Percentiles rank a stretch among this genome's conserved stretches.
Evolutionary conservation across 2,888 invertebrate genomes (phyloP).

Genomic region (Chrysolina americana): DNA sequence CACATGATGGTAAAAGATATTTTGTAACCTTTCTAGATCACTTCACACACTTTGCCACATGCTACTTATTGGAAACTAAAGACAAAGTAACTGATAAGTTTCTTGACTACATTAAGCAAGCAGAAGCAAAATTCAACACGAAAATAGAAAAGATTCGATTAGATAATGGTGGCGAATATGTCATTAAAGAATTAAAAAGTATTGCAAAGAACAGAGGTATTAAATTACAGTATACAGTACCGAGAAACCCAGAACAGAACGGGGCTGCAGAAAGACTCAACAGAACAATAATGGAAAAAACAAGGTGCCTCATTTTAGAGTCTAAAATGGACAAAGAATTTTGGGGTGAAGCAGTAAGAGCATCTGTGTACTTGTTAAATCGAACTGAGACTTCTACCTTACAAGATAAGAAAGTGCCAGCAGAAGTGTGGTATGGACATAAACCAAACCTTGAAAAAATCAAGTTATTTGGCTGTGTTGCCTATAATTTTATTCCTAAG

Average conservation of each 20-base stretch:
- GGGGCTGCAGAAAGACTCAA: slow-evolving; percentile 25
- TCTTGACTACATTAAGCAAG: slow-evolving; percentile 30
- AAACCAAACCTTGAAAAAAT: slow-evolving; percentile 61
- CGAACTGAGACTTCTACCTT: slow-evolving; percentile 38
- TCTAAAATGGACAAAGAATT: slow-evolving; percentile 50
- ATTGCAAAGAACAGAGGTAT: slow-evolving; percentile 5
- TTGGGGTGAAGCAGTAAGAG: slow-evolving; percentile 54
- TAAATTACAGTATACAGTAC: slow-evolving; percentile 22
- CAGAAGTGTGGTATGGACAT: slow-evolving; percentile 57
- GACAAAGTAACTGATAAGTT: slow-evolving; percentile 35
- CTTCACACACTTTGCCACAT: slow-evolving; percentile 36
- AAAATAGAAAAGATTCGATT: slow-evolving; percentile 26
- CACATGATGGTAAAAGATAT: slow-evolving; percentile 40
- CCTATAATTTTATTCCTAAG: slow-evolving; percentile 59
- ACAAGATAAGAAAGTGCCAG: slow-evolving; percentile 55
- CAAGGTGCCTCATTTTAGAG: slow-evolving; percentile 24
- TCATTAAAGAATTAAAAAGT: slow-evolving; percentile 4
- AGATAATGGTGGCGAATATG: slow-evolving; percentile 38
- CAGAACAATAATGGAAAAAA: slow-evolving; percentile 23
- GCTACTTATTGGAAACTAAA: no score
- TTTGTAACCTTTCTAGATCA: slow-evolving; percentile 44
- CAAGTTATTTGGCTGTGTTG: slow-evolving; percentile 58
- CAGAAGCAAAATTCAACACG: slow-evolving; percentile 28
- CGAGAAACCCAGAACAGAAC: slow-evolving; percentile 22
- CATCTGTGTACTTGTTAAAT: slow-evolving; percentile 50